A percentile compares a stretch with the other conserved stretches of the same genome.
These are phyloP conservation scores for Panurus biarmicus DNA, from an alignment of 2,113 vertebrate genomes.

Conservation along the genomic window DNA sequence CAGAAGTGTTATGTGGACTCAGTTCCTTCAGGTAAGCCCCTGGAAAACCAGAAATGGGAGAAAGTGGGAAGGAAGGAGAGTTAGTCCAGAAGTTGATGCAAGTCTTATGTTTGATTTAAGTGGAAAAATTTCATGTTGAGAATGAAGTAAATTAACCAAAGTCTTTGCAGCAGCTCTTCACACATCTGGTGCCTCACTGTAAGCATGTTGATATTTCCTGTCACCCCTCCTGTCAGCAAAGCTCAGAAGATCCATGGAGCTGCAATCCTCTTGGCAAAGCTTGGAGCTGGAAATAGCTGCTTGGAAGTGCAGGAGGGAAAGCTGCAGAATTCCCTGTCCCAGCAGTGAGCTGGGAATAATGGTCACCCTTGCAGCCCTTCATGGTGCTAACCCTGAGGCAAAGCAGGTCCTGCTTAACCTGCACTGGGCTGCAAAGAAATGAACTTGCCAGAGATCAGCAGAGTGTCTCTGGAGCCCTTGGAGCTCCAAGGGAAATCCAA, in stretches of 20 bases:
- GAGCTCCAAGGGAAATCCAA: not conserved
- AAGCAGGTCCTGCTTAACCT: not conserved
- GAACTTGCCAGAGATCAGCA: not conserved
- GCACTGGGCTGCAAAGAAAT: not conserved
- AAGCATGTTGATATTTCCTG: not conserved
- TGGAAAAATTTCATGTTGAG: not conserved
- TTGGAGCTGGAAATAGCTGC: not conserved
- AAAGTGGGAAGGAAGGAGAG: constrained; percentile 49
- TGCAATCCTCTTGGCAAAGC: not conserved
- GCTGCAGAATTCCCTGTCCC: not conserved
- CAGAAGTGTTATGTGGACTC: constrained; percentile 61
- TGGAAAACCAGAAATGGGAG: constrained; percentile 44
- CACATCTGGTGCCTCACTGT: not conserved
- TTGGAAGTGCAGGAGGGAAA: not conserved
- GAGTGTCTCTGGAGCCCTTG: not conserved
- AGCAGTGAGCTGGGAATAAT: not conserved
- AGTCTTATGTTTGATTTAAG: not conserved
- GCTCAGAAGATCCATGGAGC: not conserved
- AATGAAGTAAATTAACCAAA: not conserved
- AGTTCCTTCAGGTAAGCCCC: constrained; percentile 62
- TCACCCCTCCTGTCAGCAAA: not conserved
- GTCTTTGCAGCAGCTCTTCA: not conserved
- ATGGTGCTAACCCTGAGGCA: not conserved
- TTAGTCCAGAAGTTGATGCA: constrained; percentile 1
- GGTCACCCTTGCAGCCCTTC: not conserved